A percentile compares a stretch with the other conserved stretches of the same genome.
Conservation (phyloP, 2,888 invertebrate genomes). For the Polydesmus complanatus region DNA sequence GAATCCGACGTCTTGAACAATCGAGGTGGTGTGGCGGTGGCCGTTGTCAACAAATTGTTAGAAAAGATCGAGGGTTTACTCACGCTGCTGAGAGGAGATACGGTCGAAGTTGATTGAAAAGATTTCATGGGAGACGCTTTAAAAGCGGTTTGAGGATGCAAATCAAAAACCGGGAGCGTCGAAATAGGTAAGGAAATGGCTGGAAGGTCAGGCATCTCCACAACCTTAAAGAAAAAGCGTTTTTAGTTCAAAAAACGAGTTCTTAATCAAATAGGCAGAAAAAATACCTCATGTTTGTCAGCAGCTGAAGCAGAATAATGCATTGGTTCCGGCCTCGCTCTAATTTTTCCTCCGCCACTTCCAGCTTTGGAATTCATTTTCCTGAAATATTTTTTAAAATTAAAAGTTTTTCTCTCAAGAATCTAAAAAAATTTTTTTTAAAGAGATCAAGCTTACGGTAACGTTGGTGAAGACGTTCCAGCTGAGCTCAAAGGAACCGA, state of each 20-base stretch:
- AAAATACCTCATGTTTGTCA: not conserved
- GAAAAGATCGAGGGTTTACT: not conserved
- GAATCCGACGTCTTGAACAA: not conserved
- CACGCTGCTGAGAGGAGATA: not conserved
- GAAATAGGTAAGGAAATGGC: slow-evolving; percentile 41
- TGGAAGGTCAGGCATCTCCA: slow-evolving; percentile 25
- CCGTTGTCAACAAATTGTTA: not conserved
- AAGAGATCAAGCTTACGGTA: too few species aligned
- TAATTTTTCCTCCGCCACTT: not conserved
- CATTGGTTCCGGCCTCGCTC: not conserved
- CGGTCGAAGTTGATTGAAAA: not conserved
- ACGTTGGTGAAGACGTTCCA: too few species aligned
- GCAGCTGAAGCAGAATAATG: not conserved
- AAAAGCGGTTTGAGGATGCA: slow-evolving; percentile 22
- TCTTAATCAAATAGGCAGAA: not conserved
- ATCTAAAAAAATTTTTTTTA: too few species aligned
- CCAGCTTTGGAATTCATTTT: too few species aligned
- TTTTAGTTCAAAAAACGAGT: not conserved
- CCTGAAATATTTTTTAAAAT: too few species aligned
- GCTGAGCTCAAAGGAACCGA: too few species aligned
- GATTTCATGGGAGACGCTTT: not conserved
- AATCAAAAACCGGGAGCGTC: slow-evolving; percentile 44
- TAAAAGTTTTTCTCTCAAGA: too few species aligned
- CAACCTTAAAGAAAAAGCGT: slow-evolving; percentile 7
- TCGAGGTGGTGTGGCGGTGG: not conserved